Conservation (phyloP, 53 echinoderm and acorn worm genomes). For the Temnopleurus reevesii region DNA sequence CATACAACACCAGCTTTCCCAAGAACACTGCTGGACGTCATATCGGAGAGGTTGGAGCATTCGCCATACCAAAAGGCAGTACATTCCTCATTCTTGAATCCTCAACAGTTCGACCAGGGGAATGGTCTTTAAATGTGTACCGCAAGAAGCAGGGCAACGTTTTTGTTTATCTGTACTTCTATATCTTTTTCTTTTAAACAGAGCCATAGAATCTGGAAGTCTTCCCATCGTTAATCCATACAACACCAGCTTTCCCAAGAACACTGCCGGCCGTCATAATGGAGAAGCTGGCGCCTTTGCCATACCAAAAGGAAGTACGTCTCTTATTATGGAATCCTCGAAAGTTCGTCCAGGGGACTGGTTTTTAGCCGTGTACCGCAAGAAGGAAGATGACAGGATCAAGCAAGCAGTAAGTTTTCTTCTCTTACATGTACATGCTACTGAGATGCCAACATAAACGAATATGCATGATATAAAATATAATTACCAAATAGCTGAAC, state of each 20-base stretch:
- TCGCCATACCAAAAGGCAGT: background rate
- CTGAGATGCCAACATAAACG: too few relatives aligned
- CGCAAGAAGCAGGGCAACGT: too few relatives aligned
- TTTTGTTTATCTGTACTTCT: too few relatives aligned
- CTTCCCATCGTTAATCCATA: constrained; percentile 85
- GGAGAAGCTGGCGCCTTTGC: background rate
- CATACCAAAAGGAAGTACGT: background rate
- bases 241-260: constrained; percentile 76
- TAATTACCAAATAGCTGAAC: too few relatives aligned
- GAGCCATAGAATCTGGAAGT: constrained; percentile 73
- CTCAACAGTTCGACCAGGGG: constrained; percentile 60
- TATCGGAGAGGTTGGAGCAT: background rate
- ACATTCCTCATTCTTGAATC: constrained; percentile 5
- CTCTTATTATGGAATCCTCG: background rate
- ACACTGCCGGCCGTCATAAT: constrained; percentile 8
- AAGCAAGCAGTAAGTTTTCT: constrained; percentile 69
- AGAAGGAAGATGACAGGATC: constrained; percentile 67
- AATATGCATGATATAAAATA: too few relatives aligned
- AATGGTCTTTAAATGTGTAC: constrained; percentile 81
- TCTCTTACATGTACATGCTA: background rate
- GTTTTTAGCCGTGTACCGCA: constrained; percentile 70
- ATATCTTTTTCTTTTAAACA: constrained; percentile 33
- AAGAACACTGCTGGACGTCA: constrained; percentile 25
- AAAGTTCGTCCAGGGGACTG: constrained; percentile 77
- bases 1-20: constrained; percentile 81